Base-by-base conservation (phyloP, 2,888 invertebrate genomes). In the Empis livida region DNA sequence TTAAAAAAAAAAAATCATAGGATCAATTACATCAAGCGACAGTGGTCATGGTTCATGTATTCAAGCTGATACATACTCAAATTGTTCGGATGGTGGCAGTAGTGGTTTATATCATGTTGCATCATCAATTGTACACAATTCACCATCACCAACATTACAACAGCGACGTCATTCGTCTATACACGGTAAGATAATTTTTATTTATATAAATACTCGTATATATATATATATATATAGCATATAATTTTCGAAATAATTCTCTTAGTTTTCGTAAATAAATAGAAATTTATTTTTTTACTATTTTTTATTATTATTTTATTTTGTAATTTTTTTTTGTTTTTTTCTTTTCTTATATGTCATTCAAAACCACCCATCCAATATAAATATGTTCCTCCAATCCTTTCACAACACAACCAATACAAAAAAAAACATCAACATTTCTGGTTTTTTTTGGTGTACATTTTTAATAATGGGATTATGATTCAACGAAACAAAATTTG, bases 11-110 rank as follows among this genome's bases (percentile, higher is more conserved):
- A 17, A 43, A 39, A 41, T 49, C 20, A 20, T 67, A 78, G 88
- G 88, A 68, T 90, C 92, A 58, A 86, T 89, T 62, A 90, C 91
- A 59, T 92, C 92, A 61, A 91, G 89, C 71, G 92, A 89, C 73
- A 88, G 88, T 63, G 89, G 89, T 61, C 88, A 88, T 72, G 86
- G 87, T 60, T 86, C 86, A 48, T 83, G 83, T 64, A 71, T 76
- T 58, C 79, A 77, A 65, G 74, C 73, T 20, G 58, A 59, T 47
- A 54, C 51, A 43, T 55, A 57, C 51, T 55, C 55, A 42, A 59
- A 55, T 53, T 57, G 57, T 50, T 54, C 54, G 32, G 58, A 57
- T 44, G 45, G 47, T 49, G 55, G 48, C 51, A 57, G 53, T 50
- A 51, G 51, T 48, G 57, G 57, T 49, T 48, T 58, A 14, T 60